Percentiles rank a stretch among this genome's conserved stretches.
Evolutionary conservation across 92 coral and sea anemone species (phyloP).

Genomic region (Diadumene lineata): DNA sequence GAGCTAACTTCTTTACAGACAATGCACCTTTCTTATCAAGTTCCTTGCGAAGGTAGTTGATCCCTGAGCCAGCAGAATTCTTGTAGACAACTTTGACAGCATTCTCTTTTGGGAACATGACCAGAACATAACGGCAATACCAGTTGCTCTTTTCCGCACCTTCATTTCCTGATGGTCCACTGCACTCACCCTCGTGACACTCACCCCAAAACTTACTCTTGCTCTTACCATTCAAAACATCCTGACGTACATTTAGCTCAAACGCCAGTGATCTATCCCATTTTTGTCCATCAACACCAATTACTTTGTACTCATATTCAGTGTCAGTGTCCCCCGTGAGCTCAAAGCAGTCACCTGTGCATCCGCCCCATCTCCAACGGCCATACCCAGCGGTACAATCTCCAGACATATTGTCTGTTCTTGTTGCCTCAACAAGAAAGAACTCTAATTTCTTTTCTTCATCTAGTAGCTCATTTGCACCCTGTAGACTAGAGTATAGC

Average conservation of each 20-base stretch:
- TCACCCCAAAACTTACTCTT: conserved; percentile 35
- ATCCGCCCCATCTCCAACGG: too few relatives aligned
- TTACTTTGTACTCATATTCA: conserved; percentile 14
- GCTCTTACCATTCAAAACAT: conserved; percentile 26
- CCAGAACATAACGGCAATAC: conserved; percentile 24
- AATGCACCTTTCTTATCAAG: neutral
- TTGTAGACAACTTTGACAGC: conserved; percentile 2
- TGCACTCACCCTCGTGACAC: conserved; percentile 18
- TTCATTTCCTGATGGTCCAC: conserved; percentile 33
- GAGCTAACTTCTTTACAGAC: neutral
- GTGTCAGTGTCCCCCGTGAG: conserved; percentile 11
- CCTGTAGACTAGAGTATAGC: conserved; percentile 18
- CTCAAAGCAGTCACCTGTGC: conserved; percentile 9
- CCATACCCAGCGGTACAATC: conserved; percentile 1
- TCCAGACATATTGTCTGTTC: conserved; percentile 18
- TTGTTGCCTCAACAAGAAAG: conserved; percentile 30
- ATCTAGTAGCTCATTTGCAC: conserved; percentile 21
- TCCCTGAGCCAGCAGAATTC: neutral
- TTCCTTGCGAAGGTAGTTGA: neutral
- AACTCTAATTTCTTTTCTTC: conserved; percentile 35
- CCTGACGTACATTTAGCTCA: conserved; percentile 20
- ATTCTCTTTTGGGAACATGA: conserved; percentile 27
- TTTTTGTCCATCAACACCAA: neutral
- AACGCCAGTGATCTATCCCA: conserved; percentile 4
- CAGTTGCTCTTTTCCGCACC: conserved; percentile 26